Base-by-base conservation (phyloP, 2,888 invertebrate species). In the Rhabditoides inermis region DNA sequence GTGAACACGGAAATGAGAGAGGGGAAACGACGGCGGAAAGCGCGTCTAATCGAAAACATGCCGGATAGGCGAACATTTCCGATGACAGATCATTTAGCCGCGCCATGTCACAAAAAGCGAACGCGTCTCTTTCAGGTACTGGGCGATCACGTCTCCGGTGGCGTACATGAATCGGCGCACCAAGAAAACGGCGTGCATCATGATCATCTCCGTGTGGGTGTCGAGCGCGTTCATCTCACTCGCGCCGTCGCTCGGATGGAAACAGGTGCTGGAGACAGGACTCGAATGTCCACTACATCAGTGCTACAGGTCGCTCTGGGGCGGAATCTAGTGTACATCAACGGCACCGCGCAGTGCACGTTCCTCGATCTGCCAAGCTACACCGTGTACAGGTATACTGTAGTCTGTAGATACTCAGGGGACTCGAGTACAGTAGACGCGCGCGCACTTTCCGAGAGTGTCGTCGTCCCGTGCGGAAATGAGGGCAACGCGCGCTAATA, bases 231-330 rank as follows among this genome's bases (percentile, higher is more conserved):
- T 79, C 20, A 78, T 80, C 41, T 78, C 78, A n/a, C 70, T 80
- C 27, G 80, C 80, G 2, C 79, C 80, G 3, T 64, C 80, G 20
- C 71, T 80, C 30, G 80, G 79, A 1, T 80, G 80, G 80, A 78
- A 77, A 42, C 75, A 73, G 62, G 69, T 69, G 36, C n/a, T n/a
- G n/a, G n/a, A n/a, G n/a, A n/a, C n/a, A n/a, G n/a, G n/a, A n/a
- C n/a, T n/a, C n/a, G n/a, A n/a, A n/a, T n/a, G n/a, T n/a, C n/a
- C n/a, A n/a, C n/a, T n/a, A n/a, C n/a, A n/a, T n/a, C n/a, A n/a
- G n/a, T n/a, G n/a, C n/a, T n/a, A n/a, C n/a, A n/a, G n/a, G n/a
- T n/a, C n/a, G n/a, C n/a, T n/a, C n/a, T n/a, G n/a, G n/a, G n/a
- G n/a, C n/a, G n/a, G n/a, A n/a, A n/a, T n/a, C n/a, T n/a, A n/a